Base-by-base conservation (phyloP, 2,888 invertebrate species). In the Cacoxenus indagator region DNA sequence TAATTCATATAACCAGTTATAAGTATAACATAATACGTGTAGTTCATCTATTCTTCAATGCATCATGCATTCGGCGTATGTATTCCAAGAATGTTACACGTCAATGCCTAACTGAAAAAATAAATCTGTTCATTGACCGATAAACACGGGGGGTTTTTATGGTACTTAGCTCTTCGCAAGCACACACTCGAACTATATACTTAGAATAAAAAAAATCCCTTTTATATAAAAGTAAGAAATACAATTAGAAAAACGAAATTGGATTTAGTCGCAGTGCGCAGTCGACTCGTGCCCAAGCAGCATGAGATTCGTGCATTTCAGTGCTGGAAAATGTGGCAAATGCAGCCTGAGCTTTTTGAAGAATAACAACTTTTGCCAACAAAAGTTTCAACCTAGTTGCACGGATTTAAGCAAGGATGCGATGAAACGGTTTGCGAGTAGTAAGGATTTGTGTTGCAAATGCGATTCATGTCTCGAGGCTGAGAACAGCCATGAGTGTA, bases 401-500 rank as follows among this genome's bases (percentile, higher is more conserved):
- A 45, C 65, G 4, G 64, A 61, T 59, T 59, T 71, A n/a, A 59
- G 24, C 8, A 29, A 57, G 4, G 54, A 67, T 9, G 24, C 65
- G 31, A 14, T 61, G 1, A 11, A 65, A 48, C 27, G 67, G 19
- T 17, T 55, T 5, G n/a, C 57, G 19, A 48, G 26, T 1, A 31
- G 19, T n/a, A 64, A 66, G 22, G 66, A 59, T 31, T 24, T 66
- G 19, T 17, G 4, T 29, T 72, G 67, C 67, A 66, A 57, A 17
- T 68, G 65, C 61, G 54, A 68, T 22, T 22, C 29, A 1, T 64
- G 66, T 22, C n/a, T 37, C 31, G 5, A 6, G 26, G 19, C n/a
- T 67, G 51, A 3, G 19, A 9, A 19, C 22, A 4, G 22, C 9
- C 19, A 19, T n/a, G 9, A 24, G 24, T 45, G 45, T 62, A 43